Base-by-base conservation (phyloP, 2,797 vertebrate genomes). In the Emys orbicularis region DNA sequence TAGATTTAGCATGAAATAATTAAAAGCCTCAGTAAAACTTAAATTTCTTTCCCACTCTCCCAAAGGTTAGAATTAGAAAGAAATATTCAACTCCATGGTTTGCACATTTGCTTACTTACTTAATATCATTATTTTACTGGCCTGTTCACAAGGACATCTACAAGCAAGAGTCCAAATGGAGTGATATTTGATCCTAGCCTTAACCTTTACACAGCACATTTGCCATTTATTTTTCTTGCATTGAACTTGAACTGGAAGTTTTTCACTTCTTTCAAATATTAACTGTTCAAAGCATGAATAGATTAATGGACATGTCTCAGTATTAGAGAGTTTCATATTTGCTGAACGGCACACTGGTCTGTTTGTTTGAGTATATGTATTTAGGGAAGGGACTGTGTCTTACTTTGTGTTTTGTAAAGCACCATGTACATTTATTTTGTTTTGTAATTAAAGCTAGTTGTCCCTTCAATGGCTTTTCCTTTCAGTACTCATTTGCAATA, bases 101-200 rank as follows among this genome's bases (percentile, higher is more conserved):
- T 76, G 52, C 84, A 29, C 13, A 72, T 87, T 86, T 80, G 59
- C 25, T 0, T 31, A 56, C 47, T 68, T 79, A 84, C 8, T 31
- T 87, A 72, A 80, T 5, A 23, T 65, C 61, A 19, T 37, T 93
- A 47, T 74, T 56, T 91, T 41, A 57, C 72, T 90, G 79, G 23
- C 79, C 37, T 94, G 95, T 83, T 81, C 37, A 79, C 84, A 90
- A 83, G 5, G 4, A 18, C 21, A 65, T 89, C 93, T 92, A 83
- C 47, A 96, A 94, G 90, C 23, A 83, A 3, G 90, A 82, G 5
- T 65, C 72, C 4, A 1, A 34, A 81, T 57, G 84, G 68, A 68
- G 18, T 11, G 19, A 81, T 77, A 91, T 49, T 84, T 61, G 54
- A 89, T 44, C 85, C n/a, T 81, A 54, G 34, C 74, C 85, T 89